phyloP scores from a whole-genome alignment of 2,888 invertebrate genomes.

The Drosophila melanocephala region DNA sequence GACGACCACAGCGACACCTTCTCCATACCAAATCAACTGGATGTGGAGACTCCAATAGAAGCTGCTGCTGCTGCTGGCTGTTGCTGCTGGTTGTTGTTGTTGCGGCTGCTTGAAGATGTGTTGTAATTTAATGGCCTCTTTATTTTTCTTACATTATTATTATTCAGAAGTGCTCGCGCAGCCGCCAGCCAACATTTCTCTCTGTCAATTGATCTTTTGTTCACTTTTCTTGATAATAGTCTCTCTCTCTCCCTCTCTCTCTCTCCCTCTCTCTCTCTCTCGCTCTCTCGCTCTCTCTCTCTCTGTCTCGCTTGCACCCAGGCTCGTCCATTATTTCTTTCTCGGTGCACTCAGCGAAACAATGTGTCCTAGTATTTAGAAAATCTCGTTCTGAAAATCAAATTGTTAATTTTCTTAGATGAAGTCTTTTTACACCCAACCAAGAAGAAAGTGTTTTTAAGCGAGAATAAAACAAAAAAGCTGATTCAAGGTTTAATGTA shows the following conservation, averaged over 20 bases:
- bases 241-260: conserved; percentile 32
- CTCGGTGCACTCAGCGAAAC: conserved; percentile 1
- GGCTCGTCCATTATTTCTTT: conserved; percentile 22
- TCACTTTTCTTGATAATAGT: conserved; percentile 78
- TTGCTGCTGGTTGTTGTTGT: conserved; percentile 15
- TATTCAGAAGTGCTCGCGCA: conserved; percentile 67
- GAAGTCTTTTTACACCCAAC: not conserved
- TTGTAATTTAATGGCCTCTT: conserved; percentile 73
- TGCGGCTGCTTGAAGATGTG: conserved; percentile 52
- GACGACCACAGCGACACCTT: conserved; percentile 70
- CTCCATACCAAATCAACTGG: conserved; percentile 69
- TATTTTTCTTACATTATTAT: conserved; percentile 56
- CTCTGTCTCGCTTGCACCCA: conserved; percentile 24
- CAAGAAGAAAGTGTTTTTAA: not conserved
- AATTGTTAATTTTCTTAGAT: not conserved
- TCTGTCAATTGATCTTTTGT: conserved; percentile 82
- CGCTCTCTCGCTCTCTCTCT: conserved; percentile 6
- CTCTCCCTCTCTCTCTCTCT: conserved; percentile 25
- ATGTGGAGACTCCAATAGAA: conserved; percentile 63
- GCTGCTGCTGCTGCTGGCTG: conserved; percentile 51
- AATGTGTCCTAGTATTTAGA: not conserved
- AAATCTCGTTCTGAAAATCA: not conserved
- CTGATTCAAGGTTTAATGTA: not conserved
- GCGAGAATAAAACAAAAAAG: not conserved
- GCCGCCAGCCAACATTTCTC: conserved; percentile 69